Conservation (phyloP, 2,113 vertebrate species). For the Poeciliopsis prolifica region DNA sequence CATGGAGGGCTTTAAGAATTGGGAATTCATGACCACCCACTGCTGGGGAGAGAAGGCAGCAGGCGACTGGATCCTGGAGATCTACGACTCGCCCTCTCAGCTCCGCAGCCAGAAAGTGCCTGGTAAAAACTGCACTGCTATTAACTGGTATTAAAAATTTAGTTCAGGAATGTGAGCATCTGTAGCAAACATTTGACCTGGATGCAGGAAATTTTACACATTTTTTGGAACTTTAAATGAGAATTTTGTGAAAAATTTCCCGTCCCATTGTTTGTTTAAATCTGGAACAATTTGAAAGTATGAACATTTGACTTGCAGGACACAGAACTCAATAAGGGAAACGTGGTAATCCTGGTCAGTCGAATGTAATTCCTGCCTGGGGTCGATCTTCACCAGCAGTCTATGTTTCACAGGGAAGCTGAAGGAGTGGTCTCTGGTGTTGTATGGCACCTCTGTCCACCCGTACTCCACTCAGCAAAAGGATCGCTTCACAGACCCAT, state of each 20-base stretch:
- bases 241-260: not conserved
- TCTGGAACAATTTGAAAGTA: not conserved
- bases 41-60: constrained; percentile 97
- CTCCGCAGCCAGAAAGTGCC: constrained; percentile 97
- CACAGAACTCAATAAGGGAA: not conserved
- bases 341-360: no score
- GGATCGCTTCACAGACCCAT: constrained; percentile 81
- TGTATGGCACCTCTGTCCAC: constrained; percentile 94
- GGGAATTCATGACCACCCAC: constrained; percentile 99
- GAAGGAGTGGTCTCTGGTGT: constrained; percentile 97
- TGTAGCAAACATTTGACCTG: not conserved
- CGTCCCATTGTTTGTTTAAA: no score
- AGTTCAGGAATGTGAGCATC: not conserved
- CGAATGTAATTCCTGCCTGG: no score
- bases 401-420: constrained; percentile 87
- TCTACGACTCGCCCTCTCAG: constrained; percentile 96
- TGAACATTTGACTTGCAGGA: not conserved
- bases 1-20: constrained; percentile 99
- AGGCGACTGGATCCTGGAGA: constrained; percentile 97
- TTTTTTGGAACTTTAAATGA: not conserved
- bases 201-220: not conserved
- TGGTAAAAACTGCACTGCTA: constrained; percentile 72
- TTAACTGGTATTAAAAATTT: not conserved
- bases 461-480: constrained; percentile 88
- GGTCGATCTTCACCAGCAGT: not conserved